Evolutionary conservation across 2,113 vertebrate genomes (phyloP).

Genomic region (Cairina moschata): DNA sequence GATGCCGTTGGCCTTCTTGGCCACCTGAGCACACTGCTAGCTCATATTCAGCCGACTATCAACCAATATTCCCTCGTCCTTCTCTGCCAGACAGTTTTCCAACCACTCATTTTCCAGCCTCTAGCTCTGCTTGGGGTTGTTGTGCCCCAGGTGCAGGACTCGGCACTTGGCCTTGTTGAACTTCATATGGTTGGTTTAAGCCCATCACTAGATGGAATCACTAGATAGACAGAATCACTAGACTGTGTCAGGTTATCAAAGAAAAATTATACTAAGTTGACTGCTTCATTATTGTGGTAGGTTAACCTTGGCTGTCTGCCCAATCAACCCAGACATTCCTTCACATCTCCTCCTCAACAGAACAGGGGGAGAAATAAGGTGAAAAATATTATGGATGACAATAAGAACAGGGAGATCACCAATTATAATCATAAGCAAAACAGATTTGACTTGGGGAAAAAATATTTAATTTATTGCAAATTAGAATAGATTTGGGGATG

Average conservation of each 20-base stretch:
- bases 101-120: no score
- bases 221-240: not conserved
- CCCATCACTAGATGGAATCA: no score
- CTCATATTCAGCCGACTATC: no score
- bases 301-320: not conserved
- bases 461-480: not conserved
- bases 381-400: not conserved
- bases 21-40: no score
- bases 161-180: no score
- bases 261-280: not conserved
- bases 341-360: not conserved
- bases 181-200: no score
- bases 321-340: not conserved
- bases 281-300: not conserved
- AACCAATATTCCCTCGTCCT: no score
- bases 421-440: not conserved
- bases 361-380: not conserved
- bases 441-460: not conserved
- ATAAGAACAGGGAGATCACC: not conserved
- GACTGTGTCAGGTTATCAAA: not conserved
- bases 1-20: no score
- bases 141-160: no score
- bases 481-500: not conserved
- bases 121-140: no score
- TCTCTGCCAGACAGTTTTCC: no score